Conservation (phyloP, 2,888 invertebrate species). For the Lottia scabra region DNA sequence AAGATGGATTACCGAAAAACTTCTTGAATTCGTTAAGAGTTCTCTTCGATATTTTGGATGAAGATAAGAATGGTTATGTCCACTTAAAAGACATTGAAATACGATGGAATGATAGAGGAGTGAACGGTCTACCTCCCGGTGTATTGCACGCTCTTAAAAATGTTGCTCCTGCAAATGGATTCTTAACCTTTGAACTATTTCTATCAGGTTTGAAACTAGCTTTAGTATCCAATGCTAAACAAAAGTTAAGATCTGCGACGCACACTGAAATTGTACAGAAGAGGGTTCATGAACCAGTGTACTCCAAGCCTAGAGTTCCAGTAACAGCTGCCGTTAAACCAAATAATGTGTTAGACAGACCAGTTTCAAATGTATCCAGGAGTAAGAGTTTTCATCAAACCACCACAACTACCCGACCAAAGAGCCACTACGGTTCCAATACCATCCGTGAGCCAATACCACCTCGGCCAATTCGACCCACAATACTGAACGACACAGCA, state of each 20-base stretch:
- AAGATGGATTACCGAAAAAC: conserved; percentile 87
- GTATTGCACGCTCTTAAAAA: conserved; percentile 90
- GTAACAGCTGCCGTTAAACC: conserved; percentile 75
- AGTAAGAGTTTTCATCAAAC: not conserved
- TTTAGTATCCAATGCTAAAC: conserved; percentile 71
- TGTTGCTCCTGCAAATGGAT: conserved; percentile 89
- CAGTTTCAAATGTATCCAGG: too few relatives aligned
- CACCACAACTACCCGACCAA: too few relatives aligned
- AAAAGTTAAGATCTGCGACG: not conserved
- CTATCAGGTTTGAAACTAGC: conserved; percentile 93
- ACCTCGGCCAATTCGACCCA: too few relatives aligned
- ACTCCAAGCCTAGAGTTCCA: not conserved
- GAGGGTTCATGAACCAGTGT: too few relatives aligned
- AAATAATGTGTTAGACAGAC: conserved; percentile 74
- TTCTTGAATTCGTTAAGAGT: conserved; percentile 92
- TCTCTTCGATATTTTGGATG: conserved; percentile 95
- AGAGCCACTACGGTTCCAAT: too few relatives aligned
- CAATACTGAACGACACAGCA: too few relatives aligned
- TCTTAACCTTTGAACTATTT: conserved; percentile 91
- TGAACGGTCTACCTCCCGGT: conserved; percentile 85
- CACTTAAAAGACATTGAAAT: conserved; percentile 86
- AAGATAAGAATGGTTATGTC: conserved; percentile 85
- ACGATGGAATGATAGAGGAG: conserved; percentile 92
- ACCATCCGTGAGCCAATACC: too few relatives aligned
- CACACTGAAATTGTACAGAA: too few relatives aligned